A percentile compares a stretch with the other conserved stretches of the same genome.
phyloP scores from a whole-genome alignment of 2,113 vertebrate genomes.

The Sigmodon hispidus region DNA sequence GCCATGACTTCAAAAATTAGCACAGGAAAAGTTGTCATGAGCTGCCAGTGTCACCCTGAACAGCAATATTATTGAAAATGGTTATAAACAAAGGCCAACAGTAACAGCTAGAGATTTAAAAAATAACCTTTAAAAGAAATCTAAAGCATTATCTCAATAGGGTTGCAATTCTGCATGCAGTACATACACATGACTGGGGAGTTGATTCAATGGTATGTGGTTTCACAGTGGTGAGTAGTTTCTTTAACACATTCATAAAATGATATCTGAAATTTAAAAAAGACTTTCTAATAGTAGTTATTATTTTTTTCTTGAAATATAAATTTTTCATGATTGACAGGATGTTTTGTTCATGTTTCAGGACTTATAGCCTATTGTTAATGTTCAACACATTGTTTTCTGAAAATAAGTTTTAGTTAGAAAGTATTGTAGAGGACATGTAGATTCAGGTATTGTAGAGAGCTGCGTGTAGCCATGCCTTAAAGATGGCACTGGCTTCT shows the following conservation, averaged over 20 bases:
- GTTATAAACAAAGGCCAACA: not conserved
- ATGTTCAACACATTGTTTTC: constrained; percentile 31
- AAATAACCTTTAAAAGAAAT: not conserved
- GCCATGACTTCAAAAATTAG: not conserved
- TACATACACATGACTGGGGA: not conserved
- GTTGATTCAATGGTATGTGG: not conserved
- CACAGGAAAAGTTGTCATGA: not conserved
- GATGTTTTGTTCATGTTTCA: not conserved
- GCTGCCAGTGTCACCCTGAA: not conserved
- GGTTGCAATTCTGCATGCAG: not conserved
- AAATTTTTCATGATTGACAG: not conserved
- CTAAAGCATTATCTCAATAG: not conserved
- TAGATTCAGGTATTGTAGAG: not conserved
- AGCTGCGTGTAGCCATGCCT: no score
- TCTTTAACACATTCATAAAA: not conserved
- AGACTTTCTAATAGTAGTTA: not conserved
- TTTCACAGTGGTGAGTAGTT: not conserved
- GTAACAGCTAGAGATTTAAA: not conserved
- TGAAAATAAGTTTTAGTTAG: constrained; percentile 12
- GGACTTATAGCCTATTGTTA: not conserved
- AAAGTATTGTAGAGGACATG: not conserved
- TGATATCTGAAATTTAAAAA: constrained; percentile 16
- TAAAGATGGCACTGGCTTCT: no score
- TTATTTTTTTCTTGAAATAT: not conserved
- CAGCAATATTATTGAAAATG: not conserved